A percentile compares a stretch with the other conserved stretches of the same genome.
Evolutionary conservation across 2,113 vertebrate species (phyloP).

Genomic region (Corythornis vintsioides): DNA sequence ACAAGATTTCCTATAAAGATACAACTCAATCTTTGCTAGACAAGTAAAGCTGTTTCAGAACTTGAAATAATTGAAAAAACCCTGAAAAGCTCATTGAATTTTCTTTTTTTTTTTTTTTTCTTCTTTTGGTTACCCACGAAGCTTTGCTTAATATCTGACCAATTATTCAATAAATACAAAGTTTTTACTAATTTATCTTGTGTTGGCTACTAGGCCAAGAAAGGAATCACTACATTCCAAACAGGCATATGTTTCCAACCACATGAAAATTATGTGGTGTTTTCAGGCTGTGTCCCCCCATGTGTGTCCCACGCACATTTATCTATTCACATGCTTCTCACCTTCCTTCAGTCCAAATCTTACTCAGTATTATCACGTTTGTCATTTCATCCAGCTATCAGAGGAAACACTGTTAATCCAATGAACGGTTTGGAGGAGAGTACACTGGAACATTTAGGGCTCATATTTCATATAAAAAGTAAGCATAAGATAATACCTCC

Average conservation of each 20-base stretch:
- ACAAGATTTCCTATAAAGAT: neutral
- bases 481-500: neutral
- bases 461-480: neutral
- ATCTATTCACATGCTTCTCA: neutral
- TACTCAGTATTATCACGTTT: neutral
- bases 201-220: neutral
- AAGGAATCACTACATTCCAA: neutral
- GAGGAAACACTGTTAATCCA: neutral
- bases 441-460: neutral
- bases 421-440: rapidly evolving
- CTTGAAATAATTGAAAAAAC: neutral
- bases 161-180: neutral
- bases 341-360: neutral
- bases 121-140: neutral
- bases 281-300: neutral
- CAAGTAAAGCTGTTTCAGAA: neutral
- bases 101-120: neutral
- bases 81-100: neutral
- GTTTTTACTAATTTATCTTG: neutral
- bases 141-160: neutral
- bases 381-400: neutral
- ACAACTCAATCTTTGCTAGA: neutral
- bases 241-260: neutral
- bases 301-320: rapidly evolving
- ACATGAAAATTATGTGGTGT: rapidly evolving